Evolutionary conservation across 1,140 invertebrate genomes (phyloP).

Genomic region (Colletes gigas): DNA sequence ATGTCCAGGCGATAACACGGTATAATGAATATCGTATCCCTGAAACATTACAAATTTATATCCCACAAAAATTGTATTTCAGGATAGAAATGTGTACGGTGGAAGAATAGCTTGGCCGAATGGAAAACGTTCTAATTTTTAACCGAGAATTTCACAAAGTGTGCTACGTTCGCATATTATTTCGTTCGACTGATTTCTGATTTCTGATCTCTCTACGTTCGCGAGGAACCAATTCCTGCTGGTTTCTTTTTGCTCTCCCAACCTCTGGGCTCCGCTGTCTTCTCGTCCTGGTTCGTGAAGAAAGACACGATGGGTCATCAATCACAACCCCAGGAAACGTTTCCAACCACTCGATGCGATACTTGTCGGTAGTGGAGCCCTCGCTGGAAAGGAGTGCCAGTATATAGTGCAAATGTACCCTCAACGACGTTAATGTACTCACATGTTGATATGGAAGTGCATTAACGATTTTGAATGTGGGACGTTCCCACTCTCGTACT

Average conservation of each 20-base stretch:
- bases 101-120: neutral
- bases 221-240: neutral
- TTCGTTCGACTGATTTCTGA: neutral
- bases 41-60: too few species aligned
- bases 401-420: neutral
- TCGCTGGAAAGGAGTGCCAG: neutral
- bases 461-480: neutral
- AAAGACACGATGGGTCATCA: conserved; percentile 21
- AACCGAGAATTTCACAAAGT: conserved; percentile 15
- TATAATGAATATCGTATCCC: neutral
- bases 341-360: conserved; percentile 15
- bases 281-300: neutral
- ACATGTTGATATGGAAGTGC: neutral
- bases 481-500: too few species aligned
- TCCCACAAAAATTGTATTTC: neutral
- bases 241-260: conserved; percentile 1
- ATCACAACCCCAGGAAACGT: conserved; percentile 12
- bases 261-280: neutral
- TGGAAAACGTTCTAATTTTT: neutral
- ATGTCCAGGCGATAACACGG: neutral
- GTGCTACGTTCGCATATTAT: neutral
- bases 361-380: neutral
- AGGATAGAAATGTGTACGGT: neutral
- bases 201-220: neutral
- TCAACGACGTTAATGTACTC: neutral